Conservation (phyloP, 2,888 invertebrate species). For the Stomorhina lunata region DNA sequence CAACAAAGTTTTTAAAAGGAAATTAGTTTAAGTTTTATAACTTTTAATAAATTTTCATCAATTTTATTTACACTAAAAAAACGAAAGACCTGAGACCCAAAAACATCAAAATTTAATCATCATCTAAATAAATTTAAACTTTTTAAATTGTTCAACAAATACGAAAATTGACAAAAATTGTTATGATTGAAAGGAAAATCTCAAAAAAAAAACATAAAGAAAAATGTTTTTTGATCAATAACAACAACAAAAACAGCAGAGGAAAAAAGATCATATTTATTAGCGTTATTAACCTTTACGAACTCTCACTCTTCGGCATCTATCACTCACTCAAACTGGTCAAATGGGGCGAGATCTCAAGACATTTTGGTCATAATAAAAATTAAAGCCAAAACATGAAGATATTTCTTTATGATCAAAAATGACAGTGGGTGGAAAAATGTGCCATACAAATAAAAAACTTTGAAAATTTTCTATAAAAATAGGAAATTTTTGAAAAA, state of each 20-base stretch:
- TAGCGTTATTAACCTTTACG: slow-evolving; percentile 65
- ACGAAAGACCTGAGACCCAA: not conserved
- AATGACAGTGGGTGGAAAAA: slow-evolving; percentile 37
- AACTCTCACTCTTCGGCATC: slow-evolving; percentile 64
- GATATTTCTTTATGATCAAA: not conserved
- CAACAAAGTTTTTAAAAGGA: slow-evolving; percentile 62
- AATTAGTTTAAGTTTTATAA: slow-evolving; percentile 60
- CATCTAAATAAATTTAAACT: slow-evolving; percentile 38
- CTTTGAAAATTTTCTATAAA: no score
- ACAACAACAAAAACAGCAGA: slow-evolving; percentile 5
- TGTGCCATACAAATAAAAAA: no score
- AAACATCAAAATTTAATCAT: not conserved
- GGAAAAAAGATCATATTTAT: slow-evolving; percentile 54
- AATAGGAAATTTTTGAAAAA: no score
- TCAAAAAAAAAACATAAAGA: slow-evolving; percentile 37
- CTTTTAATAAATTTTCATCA: slow-evolving; percentile 57
- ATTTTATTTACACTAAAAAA: slow-evolving; percentile 59
- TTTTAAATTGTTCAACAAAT: slow-evolving; percentile 36
- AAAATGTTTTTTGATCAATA: slow-evolving; percentile 44
- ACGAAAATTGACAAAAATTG: slow-evolving; percentile 55
- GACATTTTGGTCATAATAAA: no score
- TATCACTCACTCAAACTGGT: slow-evolving; percentile 56
- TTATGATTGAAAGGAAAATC: slow-evolving; percentile 53
- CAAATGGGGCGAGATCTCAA: slow-evolving; percentile 57
- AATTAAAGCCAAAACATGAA: slow-evolving; percentile 5